Conservation (phyloP, 1,140 invertebrate genomes). For the Condylostylus longicornis region DNA sequence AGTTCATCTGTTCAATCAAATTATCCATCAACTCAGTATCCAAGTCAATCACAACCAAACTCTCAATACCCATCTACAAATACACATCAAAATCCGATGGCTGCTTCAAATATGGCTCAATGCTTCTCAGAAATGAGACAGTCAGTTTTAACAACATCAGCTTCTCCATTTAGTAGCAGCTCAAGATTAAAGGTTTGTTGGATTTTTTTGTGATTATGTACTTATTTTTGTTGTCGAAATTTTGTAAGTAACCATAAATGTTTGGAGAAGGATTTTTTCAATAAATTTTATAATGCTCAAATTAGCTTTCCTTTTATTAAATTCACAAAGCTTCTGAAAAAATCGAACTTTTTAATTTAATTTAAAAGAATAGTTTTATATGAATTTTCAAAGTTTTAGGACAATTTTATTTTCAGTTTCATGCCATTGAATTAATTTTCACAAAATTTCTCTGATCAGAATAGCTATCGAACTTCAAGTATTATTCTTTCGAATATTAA, state of each 20-base stretch:
- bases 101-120: slow-evolving; percentile 12
- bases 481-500: not conserved
- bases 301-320: not conserved
- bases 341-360: too few species aligned
- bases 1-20: slow-evolving; percentile 2
- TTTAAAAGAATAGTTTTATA: too few species aligned
- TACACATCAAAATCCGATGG: slow-evolving; percentile 9
- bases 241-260: not conserved
- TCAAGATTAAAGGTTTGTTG: slow-evolving; percentile 1
- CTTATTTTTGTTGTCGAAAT: not conserved
- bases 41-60: slow-evolving; percentile 16
- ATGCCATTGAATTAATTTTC: too few species aligned
- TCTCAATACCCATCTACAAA: slow-evolving; percentile 9
- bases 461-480: not conserved
- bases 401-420: too few species aligned
- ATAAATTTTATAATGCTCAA: not conserved
- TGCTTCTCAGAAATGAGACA: slow-evolving; percentile 10
- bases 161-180: slow-evolving; percentile 4
- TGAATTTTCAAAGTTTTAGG: too few species aligned
- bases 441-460: too few species aligned
- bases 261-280: not conserved
- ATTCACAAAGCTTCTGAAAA: too few species aligned
- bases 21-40: slow-evolving; percentile 11
- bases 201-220: not conserved
- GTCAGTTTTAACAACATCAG: slow-evolving; percentile 5